Percentiles rank a stretch among this genome's conserved stretches.
phyloP scores from a whole-genome alignment of 1,140 invertebrate genomes.

The Caenorhabditis tropicalis region DNA sequence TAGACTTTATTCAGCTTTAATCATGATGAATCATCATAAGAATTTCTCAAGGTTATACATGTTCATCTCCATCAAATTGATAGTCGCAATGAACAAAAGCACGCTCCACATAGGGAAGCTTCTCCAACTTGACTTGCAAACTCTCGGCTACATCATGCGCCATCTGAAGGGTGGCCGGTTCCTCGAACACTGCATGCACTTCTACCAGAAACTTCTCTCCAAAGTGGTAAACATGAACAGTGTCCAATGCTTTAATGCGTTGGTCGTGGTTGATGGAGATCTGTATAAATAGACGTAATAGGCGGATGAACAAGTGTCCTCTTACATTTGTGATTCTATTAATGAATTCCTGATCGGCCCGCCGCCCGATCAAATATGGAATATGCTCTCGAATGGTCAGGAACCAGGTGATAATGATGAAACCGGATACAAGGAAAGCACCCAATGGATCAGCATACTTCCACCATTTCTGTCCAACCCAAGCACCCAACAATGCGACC shows the following conservation, averaged over 20 bases:
- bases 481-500: constrained; percentile 62
- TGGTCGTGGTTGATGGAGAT: constrained; percentile 72
- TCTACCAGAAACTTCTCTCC: constrained; percentile 72
- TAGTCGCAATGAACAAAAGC: constrained; percentile 75
- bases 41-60: constrained; percentile 46
- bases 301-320: background rate
- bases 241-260: constrained; percentile 73
- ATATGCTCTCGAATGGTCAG: constrained; percentile 67
- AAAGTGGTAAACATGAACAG: constrained; percentile 75
- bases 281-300: constrained; percentile 51
- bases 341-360: constrained; percentile 70
- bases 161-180: constrained; percentile 7
- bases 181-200: constrained; percentile 63
- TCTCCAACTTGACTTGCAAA: constrained; percentile 70
- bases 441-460: constrained; percentile 52
- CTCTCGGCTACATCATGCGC: constrained; percentile 35
- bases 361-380: constrained; percentile 61
- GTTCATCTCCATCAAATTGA: constrained; percentile 69
- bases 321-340: constrained; percentile 69
- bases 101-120: constrained; percentile 73
- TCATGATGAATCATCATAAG: background rate
- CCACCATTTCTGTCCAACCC: constrained; percentile 58
- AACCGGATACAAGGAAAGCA: constrained; percentile 46
- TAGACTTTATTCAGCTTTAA: background rate
- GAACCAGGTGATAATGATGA: constrained; percentile 66